phyloP scores from a whole-genome alignment of 1,140 invertebrate genomes.

The Trachymyrmex cornetzi region DNA sequence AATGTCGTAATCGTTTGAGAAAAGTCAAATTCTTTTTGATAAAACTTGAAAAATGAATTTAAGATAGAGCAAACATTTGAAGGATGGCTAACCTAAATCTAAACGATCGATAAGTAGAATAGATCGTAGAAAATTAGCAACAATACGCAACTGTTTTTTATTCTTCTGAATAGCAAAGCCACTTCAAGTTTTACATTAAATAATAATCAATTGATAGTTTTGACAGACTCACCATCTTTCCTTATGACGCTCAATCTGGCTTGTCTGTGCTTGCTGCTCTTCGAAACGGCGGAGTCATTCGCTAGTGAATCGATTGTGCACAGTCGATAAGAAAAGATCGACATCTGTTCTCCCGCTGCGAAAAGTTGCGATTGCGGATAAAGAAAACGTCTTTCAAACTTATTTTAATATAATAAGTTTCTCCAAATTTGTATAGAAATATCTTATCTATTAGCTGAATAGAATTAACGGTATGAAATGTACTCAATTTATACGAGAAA shows the following conservation, averaged over 20 bases:
- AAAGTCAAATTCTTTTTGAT: not conserved
- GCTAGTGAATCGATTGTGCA: conserved; percentile 40
- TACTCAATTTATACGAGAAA: conserved; percentile 1
- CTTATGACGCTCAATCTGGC: conserved; percentile 4
- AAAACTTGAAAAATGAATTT: not conserved
- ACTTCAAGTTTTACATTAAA: not conserved
- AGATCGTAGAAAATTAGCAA: not conserved
- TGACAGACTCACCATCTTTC: conserved; percentile 58
- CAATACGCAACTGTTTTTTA: not conserved
- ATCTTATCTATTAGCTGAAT: not conserved
- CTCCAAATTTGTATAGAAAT: not conserved
- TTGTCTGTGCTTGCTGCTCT: not conserved
- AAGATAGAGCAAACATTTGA: not conserved
- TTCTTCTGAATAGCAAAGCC: not conserved
- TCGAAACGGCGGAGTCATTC: conserved; percentile 73
- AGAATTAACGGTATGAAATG: not conserved
- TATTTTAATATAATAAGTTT: not conserved
- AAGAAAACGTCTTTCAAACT: not conserved
- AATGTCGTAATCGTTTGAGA: not conserved
- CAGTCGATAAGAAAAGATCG: conserved; percentile 6
- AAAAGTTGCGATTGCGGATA: not conserved
- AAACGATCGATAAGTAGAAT: not conserved
- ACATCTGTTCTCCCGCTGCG: not conserved
- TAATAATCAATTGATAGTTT: conserved; percentile 16
- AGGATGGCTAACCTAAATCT: conserved; percentile 2